Percentiles rank a stretch among this genome's conserved stretches.
phyloP scores from a whole-genome alignment of 2,888 invertebrate species.

The Xestia c-nigrum region DNA sequence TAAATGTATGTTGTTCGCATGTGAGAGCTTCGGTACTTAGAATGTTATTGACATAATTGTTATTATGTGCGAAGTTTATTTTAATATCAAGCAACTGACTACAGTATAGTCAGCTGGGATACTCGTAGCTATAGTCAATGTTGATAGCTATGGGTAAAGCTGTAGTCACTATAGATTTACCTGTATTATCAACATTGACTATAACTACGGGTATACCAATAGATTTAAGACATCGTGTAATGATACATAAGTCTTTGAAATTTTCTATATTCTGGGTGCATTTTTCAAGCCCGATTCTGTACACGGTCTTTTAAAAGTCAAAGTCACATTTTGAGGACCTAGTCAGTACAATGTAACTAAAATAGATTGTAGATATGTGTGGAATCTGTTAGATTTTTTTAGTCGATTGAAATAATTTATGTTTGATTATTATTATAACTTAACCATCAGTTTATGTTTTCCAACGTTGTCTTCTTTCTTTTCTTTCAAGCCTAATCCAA shows the following conservation, averaged over 20 bases:
- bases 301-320: too few relatives aligned
- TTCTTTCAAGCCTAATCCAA: not conserved
- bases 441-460: not conserved
- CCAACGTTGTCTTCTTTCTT: not conserved
- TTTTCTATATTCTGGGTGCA: not conserved
- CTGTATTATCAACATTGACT: not conserved
- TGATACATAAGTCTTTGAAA: not conserved
- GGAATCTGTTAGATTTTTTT: not conserved
- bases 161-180: not conserved
- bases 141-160: too few relatives aligned
- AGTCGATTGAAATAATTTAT: not conserved
- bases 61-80: conserved; percentile 11
- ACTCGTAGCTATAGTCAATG: too few relatives aligned
- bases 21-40: conserved; percentile 34
- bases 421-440: too few relatives aligned
- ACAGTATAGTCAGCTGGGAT: too few relatives aligned
- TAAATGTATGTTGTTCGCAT: conserved; percentile 63
- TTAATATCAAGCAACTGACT: not conserved
- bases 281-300: not conserved
- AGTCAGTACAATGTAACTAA: not conserved
- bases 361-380: not conserved
- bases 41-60: conserved; percentile 26
- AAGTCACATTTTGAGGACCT: too few relatives aligned
- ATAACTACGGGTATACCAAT: not conserved
- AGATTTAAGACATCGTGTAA: not conserved